A percentile compares a stretch with the other conserved stretches of the same genome.
Evolutionary conservation across 2,113 vertebrate species (phyloP).

Genomic region (Leptosomus discolor): DNA sequence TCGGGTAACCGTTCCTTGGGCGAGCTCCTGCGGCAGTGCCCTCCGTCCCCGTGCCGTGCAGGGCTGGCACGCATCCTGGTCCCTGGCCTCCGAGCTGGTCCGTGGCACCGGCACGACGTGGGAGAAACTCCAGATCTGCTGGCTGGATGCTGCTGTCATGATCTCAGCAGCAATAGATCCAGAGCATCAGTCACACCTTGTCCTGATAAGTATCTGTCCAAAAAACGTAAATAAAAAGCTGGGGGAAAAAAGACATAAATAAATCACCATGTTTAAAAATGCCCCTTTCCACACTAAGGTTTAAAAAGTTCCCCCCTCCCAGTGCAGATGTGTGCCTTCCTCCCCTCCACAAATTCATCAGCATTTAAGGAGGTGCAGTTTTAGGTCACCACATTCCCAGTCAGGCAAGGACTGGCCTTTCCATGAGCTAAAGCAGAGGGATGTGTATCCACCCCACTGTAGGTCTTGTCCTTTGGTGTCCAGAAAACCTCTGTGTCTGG

Average conservation of each 20-base stretch:
- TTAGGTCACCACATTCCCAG: not conserved
- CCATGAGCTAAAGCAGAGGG: not conserved
- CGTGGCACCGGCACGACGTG: rapidly evolving
- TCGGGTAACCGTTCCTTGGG: not conserved
- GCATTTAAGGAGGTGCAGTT: not conserved
- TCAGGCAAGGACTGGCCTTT: not conserved
- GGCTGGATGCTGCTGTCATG: not conserved
- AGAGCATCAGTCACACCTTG: not conserved
- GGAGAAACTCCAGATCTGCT: not conserved
- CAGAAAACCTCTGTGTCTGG: not conserved
- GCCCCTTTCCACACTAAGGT: not conserved
- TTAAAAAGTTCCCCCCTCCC: not conserved
- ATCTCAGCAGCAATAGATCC: not conserved
- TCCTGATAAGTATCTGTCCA: not conserved
- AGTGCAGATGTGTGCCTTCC: not conserved
- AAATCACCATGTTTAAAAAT: not conserved
- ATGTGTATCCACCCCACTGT: not conserved
- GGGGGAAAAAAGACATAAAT: rapidly evolving
- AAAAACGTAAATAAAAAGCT: not conserved
- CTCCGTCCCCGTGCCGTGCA: rapidly evolving
- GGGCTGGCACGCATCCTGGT: not conserved
- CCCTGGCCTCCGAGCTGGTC: not conserved
- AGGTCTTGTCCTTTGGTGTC: not conserved
- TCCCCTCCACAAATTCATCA: not conserved
- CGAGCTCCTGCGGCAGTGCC: not conserved